Percentiles rank a stretch among this genome's conserved stretches.
Evolutionary conservation across 2,888 invertebrate species (phyloP).

Genomic region (Caradrina clavipalpis): DNA sequence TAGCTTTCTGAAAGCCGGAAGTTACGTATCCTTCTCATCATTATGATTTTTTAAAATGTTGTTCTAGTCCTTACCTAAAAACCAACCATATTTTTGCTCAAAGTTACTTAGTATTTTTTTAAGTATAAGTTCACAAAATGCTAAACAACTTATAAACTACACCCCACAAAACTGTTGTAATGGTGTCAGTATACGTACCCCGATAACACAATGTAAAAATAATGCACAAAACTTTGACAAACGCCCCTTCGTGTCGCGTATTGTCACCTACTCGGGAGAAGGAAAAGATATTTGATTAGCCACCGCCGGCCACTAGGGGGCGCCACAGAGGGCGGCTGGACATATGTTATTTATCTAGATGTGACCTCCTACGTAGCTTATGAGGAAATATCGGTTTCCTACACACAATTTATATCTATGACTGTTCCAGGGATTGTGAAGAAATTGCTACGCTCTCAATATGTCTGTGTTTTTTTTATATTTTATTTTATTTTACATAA

Average conservation of each 20-base stretch:
- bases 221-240: constrained; percentile 73
- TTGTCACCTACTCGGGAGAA: constrained; percentile 82
- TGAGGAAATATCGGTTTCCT: constrained; percentile 55
- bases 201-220: background rate
- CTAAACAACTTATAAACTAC: too few relatives aligned
- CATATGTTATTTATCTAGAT: constrained; percentile 62
- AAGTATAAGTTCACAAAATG: too few relatives aligned
- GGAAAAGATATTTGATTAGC: constrained; percentile 89
- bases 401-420: constrained; percentile 47
- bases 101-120: too few relatives aligned
- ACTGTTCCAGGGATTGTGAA: constrained; percentile 16
- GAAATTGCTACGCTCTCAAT: constrained; percentile 15
- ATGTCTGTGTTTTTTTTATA: too few relatives aligned
- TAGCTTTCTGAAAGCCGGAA: too few relatives aligned
- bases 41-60: too few relatives aligned
- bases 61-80: too few relatives aligned
- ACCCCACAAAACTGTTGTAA: too few relatives aligned
- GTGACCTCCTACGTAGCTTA: constrained; percentile 48
- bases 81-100: too few relatives aligned
- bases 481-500: too few relatives aligned
- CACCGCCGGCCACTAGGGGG: constrained; percentile 79
- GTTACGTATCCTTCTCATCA: too few relatives aligned
- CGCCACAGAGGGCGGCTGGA: constrained; percentile 56
- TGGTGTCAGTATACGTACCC: too few relatives aligned
- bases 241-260: constrained; percentile 73